Conservation (phyloP, 2,113 vertebrate genomes). For the Poecile atricapillus region DNA sequence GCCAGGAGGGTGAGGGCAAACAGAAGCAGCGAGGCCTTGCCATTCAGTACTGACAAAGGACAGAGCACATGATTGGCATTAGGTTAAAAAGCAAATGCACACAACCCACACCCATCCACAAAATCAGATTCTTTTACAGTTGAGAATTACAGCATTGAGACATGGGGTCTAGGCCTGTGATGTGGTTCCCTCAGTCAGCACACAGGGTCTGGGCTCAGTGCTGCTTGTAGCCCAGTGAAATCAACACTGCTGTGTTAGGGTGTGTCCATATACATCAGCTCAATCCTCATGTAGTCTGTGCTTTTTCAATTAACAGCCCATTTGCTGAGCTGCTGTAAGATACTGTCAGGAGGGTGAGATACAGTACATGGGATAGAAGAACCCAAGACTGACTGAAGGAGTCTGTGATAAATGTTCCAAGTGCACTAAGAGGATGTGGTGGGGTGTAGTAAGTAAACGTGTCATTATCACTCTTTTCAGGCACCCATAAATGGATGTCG, state of each 20-base stretch:
- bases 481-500: conserved; percentile 94
- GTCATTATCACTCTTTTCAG: conserved; percentile 60
- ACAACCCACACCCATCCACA: not conserved
- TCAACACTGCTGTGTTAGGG: not conserved
- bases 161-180: fast-evolving
- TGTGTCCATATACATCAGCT: not conserved
- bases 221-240: not conserved
- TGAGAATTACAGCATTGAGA: not conserved
- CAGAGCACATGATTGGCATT: not conserved
- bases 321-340: not conserved
- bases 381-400: not conserved
- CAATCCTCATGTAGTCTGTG: not conserved
- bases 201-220: not conserved
- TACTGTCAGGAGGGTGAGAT: not conserved
- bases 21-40: not conserved
- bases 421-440: not conserved
- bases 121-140: not conserved
- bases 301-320: not conserved
- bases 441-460: not conserved
- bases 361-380: not conserved
- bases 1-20: not conserved
- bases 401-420: not conserved
- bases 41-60: not conserved
- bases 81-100: not conserved
- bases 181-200: not conserved